These are phyloP conservation scores for Haplotaxodon microlepis DNA, from an alignment of 2,113 vertebrate genomes.

Conservation along the genomic window DNA sequence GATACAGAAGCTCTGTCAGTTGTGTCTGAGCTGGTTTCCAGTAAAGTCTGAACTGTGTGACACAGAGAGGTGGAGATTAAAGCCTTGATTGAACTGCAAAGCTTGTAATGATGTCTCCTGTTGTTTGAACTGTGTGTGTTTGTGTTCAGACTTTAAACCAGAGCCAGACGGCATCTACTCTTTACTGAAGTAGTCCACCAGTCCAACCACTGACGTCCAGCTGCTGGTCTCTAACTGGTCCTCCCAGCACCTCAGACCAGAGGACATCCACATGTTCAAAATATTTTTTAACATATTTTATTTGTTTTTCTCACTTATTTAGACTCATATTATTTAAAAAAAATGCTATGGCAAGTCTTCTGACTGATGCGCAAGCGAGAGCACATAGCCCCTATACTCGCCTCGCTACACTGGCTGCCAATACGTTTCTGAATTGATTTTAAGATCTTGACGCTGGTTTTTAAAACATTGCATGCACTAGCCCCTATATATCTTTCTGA, in stretches of 20 bases:
- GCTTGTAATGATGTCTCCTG: not conserved
- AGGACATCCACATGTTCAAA: not conserved
- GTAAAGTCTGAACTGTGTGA: not conserved
- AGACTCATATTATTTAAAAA: no score
- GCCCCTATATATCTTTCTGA: no score
- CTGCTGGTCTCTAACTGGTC: not conserved
- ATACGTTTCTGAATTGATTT: no score
- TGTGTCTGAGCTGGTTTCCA: not conserved
- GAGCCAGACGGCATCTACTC: not conserved
- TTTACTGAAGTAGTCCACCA: not conserved
- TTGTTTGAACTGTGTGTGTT: not conserved
- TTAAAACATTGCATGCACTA: no score
- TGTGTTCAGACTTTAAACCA: not conserved
- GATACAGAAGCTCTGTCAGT: not conserved
- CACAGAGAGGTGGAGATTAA: not conserved
- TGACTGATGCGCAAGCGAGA: fast-evolving
- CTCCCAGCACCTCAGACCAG: not conserved
- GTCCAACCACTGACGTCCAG: not conserved
- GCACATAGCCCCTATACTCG: fast-evolving
- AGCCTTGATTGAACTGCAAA: not conserved
- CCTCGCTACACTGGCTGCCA: fast-evolving
- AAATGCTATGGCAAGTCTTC: fast-evolving
- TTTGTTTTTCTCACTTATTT: no score
- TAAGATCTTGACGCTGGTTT: no score
- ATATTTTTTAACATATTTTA: no score